Evolutionary conservation across 2,888 invertebrate genomes (phyloP).

Genomic region (Lasioglossum calceatum): DNA sequence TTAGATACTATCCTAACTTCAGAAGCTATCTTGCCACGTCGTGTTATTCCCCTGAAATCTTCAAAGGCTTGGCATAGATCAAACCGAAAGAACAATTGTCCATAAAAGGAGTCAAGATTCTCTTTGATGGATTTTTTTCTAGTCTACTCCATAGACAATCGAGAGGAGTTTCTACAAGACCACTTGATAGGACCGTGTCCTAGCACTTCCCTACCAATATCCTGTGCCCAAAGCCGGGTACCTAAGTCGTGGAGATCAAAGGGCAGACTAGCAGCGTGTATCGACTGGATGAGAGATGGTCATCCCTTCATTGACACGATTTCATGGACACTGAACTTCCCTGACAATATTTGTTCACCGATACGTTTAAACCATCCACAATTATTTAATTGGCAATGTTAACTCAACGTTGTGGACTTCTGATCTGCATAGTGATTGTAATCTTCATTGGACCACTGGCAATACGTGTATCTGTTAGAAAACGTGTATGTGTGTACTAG

Average conservation of each 20-base stretch:
- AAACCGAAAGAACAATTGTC: not conserved
- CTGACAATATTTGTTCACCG: not conserved
- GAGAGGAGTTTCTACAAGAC: not conserved
- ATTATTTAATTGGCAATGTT: not conserved
- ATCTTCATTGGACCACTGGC: not conserved
- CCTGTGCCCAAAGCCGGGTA: not conserved
- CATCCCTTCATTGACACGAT: not conserved
- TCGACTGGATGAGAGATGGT: not conserved
- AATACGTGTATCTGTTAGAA: too few relatives aligned
- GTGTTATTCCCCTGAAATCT: not conserved
- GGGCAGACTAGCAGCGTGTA: not conserved
- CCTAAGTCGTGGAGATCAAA: not conserved
- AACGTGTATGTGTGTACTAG: too few relatives aligned
- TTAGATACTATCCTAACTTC: not conserved
- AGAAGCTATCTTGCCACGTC: not conserved
- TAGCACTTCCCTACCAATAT: not conserved
- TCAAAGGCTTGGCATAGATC: not conserved
- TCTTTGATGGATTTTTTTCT: slow-evolving; percentile 5
- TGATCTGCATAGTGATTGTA: not conserved
- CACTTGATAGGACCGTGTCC: too few relatives aligned
- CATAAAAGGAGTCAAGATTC: not conserved
- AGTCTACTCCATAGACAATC: not conserved
- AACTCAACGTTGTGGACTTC: not conserved
- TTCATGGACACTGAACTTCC: not conserved
- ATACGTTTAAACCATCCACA: slow-evolving; percentile 6